Evolutionary conservation across 2,113 vertebrate species (phyloP).

Genomic region (Melanocharis versteri): DNA sequence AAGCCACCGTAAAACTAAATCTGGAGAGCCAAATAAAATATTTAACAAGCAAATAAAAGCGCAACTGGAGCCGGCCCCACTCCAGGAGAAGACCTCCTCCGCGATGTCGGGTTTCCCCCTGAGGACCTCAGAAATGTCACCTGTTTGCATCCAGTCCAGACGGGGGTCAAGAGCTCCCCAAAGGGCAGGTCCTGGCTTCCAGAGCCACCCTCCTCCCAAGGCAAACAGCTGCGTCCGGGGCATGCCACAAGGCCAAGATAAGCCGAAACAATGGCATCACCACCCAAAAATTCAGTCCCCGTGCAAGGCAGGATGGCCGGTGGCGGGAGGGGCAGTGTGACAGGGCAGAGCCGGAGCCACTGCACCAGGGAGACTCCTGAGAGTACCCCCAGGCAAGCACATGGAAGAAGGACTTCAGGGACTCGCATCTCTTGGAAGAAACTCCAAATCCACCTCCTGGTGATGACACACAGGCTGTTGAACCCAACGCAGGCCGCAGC

Average conservation of each 20-base stretch:
- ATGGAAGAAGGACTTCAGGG: rapidly evolving
- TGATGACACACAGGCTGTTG: not conserved
- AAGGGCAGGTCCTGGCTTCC: not conserved
- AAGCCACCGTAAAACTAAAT: conserved; percentile 34
- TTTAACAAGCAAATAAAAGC: conserved; percentile 44
- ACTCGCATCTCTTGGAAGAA: not conserved
- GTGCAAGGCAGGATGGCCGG: rapidly evolving
- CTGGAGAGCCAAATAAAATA: conserved; percentile 50
- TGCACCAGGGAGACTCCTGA: rapidly evolving
- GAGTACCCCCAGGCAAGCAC: not conserved
- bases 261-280: not conserved
- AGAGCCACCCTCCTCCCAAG: conserved; percentile 3
- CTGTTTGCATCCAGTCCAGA: not conserved
- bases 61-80: not conserved
- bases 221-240: not conserved
- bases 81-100: not conserved
- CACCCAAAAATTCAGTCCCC: not conserved
- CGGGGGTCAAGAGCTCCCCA: not conserved
- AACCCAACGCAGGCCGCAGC: not conserved
- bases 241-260: not conserved
- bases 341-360: not conserved
- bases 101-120: rapidly evolving
- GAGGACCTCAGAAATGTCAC: not conserved
- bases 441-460: not conserved
- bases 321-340: not conserved